A percentile compares a stretch with the other conserved stretches of the same genome.
Evolutionary conservation across 1,140 invertebrate genomes (phyloP).

Genomic region (Apis cerana): DNA sequence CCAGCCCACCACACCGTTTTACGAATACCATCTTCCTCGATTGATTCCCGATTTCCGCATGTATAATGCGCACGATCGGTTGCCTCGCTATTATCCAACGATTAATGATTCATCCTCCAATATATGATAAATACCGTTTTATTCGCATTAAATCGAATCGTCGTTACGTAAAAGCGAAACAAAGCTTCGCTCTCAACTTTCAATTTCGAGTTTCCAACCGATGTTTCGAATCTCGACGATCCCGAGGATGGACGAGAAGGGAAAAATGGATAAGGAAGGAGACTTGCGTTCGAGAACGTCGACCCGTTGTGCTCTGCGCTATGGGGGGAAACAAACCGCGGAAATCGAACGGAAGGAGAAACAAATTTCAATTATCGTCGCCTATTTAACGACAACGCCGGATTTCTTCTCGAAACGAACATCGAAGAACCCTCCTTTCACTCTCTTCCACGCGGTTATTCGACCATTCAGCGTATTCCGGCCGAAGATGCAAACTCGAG

Average conservation of each 20-base stretch:
- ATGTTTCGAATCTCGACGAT: no score
- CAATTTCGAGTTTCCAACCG: background rate
- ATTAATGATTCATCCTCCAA: background rate
- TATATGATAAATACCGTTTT: background rate
- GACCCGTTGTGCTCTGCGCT: background rate
- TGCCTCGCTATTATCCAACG: background rate
- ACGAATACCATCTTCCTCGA: background rate
- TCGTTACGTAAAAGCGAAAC: background rate
- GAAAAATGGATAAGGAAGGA: no score
- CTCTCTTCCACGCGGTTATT: background rate
- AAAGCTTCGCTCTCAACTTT: background rate
- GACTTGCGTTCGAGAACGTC: background rate
- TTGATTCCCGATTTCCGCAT: conserved; percentile 1
- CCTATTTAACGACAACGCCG: background rate
- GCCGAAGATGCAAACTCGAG: no score
- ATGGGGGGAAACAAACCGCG: background rate
- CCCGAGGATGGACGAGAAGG: no score
- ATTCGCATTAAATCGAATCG: background rate
- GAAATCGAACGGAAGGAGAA: conserved; percentile 34
- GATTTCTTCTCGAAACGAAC: background rate
- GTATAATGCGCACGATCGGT: background rate
- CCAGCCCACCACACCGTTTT: no score
- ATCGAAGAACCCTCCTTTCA: background rate
- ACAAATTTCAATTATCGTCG: conserved; percentile 56
- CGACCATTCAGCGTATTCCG: no score